Percentiles rank a stretch among this genome's conserved stretches.
Conservation (phyloP, 2,888 invertebrate genomes). For the Dolichomitus sp. region DNA sequence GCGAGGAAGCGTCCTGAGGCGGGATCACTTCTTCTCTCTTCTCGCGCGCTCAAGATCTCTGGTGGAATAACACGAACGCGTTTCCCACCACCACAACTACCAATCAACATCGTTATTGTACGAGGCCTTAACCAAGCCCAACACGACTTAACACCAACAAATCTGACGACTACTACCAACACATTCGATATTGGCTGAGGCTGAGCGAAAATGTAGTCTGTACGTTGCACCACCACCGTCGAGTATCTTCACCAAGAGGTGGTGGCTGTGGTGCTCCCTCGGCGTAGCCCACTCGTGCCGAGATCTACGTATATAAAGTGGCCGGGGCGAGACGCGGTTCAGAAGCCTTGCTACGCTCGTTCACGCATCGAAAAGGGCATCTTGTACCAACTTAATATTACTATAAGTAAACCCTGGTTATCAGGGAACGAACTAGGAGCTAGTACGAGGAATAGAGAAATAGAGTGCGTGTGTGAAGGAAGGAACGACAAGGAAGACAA, state of each 20-base stretch:
- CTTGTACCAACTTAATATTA: slow-evolving; percentile 18
- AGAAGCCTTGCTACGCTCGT: slow-evolving; percentile 83
- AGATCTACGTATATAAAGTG: slow-evolving; percentile 85
- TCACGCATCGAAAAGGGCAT: slow-evolving; percentile 76
- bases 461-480: slow-evolving; percentile 49
- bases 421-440: slow-evolving; percentile 17
- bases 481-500: slow-evolving; percentile 20
- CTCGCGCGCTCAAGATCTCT: slow-evolving; percentile 49
- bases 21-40: slow-evolving; percentile 70
- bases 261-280: slow-evolving; percentile 72
- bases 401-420: background rate
- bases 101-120: slow-evolving; percentile 29
- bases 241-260: slow-evolving; percentile 76
- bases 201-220: slow-evolving; percentile 25
- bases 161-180: background rate
- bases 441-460: background rate
- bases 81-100: slow-evolving; percentile 59
- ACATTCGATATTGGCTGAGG: slow-evolving; percentile 24
- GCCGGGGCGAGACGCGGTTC: slow-evolving; percentile 83
- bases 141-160: background rate
- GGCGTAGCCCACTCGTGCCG: slow-evolving; percentile 76
- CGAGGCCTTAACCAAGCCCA: background rate
- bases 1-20: slow-evolving; percentile 62
- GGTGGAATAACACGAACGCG: slow-evolving; percentile 48
- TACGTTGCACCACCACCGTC: slow-evolving; percentile 56